Percentiles rank a stretch among this genome's conserved stretches.
These are phyloP conservation scores for Procavia capensis DNA, from an alignment of 2,113 vertebrate species.

Conservation along the genomic window DNA sequence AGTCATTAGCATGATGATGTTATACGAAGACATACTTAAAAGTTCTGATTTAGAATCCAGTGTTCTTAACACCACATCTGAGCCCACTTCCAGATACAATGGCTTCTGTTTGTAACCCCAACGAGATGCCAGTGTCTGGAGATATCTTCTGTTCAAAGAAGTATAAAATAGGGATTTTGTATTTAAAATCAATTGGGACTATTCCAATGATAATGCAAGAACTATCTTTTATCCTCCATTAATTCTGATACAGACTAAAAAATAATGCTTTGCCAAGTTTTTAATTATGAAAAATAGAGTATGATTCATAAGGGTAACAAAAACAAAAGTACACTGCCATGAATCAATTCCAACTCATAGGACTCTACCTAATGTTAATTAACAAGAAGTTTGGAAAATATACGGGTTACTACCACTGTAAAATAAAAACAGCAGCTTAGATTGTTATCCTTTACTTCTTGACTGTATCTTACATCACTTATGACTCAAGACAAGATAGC, in stretches of 20 bases:
- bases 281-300: conserved; percentile 35
- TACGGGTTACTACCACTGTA: conserved; percentile 5
- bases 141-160: conserved; percentile 37
- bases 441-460: conserved; percentile 23
- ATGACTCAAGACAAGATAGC: conserved; percentile 41
- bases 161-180: conserved; percentile 14
- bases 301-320: background rate
- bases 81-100: background rate
- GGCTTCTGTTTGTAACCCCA: background rate
- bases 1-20: background rate
- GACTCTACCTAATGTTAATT: background rate
- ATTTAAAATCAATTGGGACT: background rate
- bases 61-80: conserved; percentile 22
- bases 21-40: background rate
- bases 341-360: too few species aligned
- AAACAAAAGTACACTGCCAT: too few species aligned
- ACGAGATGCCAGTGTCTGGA: background rate
- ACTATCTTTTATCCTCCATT: background rate
- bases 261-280: background rate
- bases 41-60: conserved; percentile 10
- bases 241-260: conserved; percentile 53
- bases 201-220: conserved; percentile 24
- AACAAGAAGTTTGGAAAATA: conserved; percentile 45
- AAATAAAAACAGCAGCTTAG: conserved; percentile 59
- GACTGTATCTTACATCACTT: conserved; percentile 3